Evolutionary conservation across 2,888 invertebrate species (phyloP).

Genomic region (Dusona sp.): DNA sequence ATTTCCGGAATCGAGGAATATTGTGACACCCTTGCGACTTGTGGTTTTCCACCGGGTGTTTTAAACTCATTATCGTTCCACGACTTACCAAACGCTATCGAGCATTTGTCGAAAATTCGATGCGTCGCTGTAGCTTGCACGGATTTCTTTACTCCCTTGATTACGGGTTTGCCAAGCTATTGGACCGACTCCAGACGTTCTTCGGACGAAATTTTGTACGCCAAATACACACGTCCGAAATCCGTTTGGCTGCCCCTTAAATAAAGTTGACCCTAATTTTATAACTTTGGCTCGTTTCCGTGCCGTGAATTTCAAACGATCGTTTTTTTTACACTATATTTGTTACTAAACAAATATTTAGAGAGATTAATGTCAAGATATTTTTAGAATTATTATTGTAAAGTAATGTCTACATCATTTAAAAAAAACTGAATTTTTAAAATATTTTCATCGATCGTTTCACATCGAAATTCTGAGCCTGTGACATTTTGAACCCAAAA

Average conservation of each 20-base stretch:
- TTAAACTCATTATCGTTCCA: conserved; percentile 65
- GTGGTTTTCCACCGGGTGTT: conserved; percentile 70
- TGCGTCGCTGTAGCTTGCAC: conserved; percentile 57
- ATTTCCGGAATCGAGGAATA: conserved; percentile 60
- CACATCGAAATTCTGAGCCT: neutral
- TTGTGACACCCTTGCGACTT: conserved; percentile 67
- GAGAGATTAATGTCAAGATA: neutral
- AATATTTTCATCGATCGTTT: neutral
- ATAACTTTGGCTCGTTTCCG: neutral
- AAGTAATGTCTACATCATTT: neutral
- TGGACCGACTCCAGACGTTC: conserved; percentile 60
- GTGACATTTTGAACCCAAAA: neutral
- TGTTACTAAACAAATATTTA: neutral
- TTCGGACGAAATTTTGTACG: conserved; percentile 60
- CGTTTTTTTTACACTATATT: neutral
- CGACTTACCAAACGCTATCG: conserved; percentile 50
- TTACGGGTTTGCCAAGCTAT: conserved; percentile 19
- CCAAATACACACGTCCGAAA: conserved; percentile 67
- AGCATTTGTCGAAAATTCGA: conserved; percentile 53
- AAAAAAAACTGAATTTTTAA: neutral
- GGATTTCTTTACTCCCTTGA: conserved; percentile 20
- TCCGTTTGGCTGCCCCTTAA: conserved; percentile 67
- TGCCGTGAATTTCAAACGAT: neutral
- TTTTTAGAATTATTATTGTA: neutral
- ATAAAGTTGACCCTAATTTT: conserved; percentile 24